Percentiles rank a stretch among this genome's conserved stretches.
These are phyloP conservation scores for Goniozus legneri DNA, from an alignment of 1,140 invertebrate species.

Conservation along the genomic window DNA sequence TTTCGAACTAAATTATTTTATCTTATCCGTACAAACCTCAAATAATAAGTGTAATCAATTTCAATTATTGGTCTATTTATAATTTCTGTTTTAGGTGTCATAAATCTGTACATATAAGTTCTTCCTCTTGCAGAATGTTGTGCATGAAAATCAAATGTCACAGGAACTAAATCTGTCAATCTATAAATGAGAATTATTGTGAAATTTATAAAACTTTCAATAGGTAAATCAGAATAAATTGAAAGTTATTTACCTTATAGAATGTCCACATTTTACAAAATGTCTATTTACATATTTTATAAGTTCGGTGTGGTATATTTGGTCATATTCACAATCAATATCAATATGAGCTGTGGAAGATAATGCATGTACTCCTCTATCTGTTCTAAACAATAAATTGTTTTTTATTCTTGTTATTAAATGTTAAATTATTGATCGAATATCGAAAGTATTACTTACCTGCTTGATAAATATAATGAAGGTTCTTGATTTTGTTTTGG, in stretches of 20 bases:
- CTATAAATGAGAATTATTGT: slow-evolving; percentile 39
- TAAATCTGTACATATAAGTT: slow-evolving; percentile 67
- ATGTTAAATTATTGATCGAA: slow-evolving; percentile 12
- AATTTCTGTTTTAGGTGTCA: slow-evolving; percentile 37
- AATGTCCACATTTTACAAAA: slow-evolving; percentile 53
- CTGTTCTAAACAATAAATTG: slow-evolving; percentile 61
- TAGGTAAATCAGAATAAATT: no score
- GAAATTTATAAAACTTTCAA: no score
- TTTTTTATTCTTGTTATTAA: slow-evolving; percentile 13
- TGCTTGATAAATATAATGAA: slow-evolving; percentile 59
- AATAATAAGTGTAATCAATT: slow-evolving; percentile 9
- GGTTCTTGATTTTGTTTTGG: slow-evolving; percentile 51
- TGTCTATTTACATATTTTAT: slow-evolving; percentile 58
- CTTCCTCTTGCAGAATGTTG: slow-evolving; percentile 58
- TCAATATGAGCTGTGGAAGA: slow-evolving; percentile 64
- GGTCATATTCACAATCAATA: slow-evolving; percentile 48
- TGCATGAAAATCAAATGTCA: slow-evolving; percentile 61
- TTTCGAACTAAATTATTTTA: no score
- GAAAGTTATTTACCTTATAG: slow-evolving; percentile 37
- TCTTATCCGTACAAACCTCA: slow-evolving; percentile 21
- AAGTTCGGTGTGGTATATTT: slow-evolving; percentile 52
- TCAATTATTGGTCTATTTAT: slow-evolving; percentile 35
- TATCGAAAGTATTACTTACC: slow-evolving; percentile 47
- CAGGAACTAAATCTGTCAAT: slow-evolving; percentile 56
- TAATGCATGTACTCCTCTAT: slow-evolving; percentile 69